Base-by-base conservation (phyloP, 2,113 vertebrate species). In the Platycercus adscitus region DNA sequence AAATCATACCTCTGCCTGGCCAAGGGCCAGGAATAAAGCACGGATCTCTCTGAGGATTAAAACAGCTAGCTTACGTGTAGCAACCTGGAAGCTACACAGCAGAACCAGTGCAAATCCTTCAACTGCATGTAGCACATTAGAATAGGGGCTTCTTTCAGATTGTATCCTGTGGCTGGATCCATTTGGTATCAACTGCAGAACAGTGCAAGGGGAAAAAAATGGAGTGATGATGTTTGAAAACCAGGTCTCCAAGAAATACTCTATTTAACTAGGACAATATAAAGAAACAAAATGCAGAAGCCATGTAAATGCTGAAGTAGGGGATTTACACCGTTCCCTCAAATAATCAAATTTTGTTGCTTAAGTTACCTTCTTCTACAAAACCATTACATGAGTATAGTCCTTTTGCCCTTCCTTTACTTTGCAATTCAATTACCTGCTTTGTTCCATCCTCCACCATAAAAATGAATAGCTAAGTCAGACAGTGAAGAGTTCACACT, bases 1-100 rank as follows among this genome's bases (percentile, higher is more conserved):
- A 83, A 76, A 79, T 31, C 96, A 50, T 98, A 99, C 99, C 98
- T 99, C 99, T 35, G 99, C 98, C 89, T 99, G 99, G 78, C 99
- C 99, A 79, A 99, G 98, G 43, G 99, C 98, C 31, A 98, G 91
- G 97, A 99, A 99, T 58, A 99, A 98, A 86, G 98, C 98, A 65
- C 99, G 99, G 52, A 99, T 99, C 97, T 99, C 99, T 96, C 99
- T 98, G 81, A 99, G 98, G 64, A 99, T 99, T 17, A 99, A 89
- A 47, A 99, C 99, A 1, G 99, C 99, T 70, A 99, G 97, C 91
- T 99, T 99, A 86, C 99, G 99, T 0, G 99, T 99, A 91, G 99
- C 99, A 82, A 99, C 98, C 95, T 99, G 99, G 98, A 99, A 99
- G 44, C 99, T 99, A 95, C 99, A 99, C 82, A 99, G 99, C 76